These are phyloP conservation scores for Stegophylla sp. DNA, from an alignment of 2,888 invertebrate genomes.

Conservation along the genomic window DNA sequence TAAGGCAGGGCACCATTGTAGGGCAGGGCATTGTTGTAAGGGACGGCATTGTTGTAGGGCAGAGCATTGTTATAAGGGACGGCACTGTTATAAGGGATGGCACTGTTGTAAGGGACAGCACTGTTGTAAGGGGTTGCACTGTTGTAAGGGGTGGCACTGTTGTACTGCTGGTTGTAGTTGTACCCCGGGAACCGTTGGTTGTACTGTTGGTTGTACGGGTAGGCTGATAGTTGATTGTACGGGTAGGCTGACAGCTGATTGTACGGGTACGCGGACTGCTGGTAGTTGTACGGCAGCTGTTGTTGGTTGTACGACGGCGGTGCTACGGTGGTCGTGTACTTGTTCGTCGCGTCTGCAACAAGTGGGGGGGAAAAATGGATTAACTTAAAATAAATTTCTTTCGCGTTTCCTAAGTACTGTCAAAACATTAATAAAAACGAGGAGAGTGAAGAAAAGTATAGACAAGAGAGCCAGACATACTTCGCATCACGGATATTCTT, in stretches of 20 bases:
- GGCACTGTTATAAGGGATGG: background rate
- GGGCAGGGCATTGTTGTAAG: background rate
- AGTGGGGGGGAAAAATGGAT: no score
- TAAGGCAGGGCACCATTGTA: background rate
- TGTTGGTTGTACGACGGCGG: background rate
- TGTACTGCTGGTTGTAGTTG: constrained; percentile 15
- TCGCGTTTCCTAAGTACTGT: no score
- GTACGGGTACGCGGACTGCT: background rate
- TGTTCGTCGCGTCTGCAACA: background rate
- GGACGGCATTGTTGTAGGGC: background rate
- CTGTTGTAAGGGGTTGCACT: no score
- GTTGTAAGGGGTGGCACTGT: background rate
- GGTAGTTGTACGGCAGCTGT: background rate
- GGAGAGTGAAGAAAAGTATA: no score
- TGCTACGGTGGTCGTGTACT: background rate
- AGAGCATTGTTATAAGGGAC: background rate
- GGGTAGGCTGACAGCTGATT: background rate
- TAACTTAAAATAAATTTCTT: no score
- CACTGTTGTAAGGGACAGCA: no score
- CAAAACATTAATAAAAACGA: no score
- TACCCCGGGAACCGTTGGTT: constrained; percentile 9
- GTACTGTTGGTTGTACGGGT: background rate
- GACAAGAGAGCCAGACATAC: no score
- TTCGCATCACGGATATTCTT: no score
- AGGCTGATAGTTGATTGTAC: background rate